A percentile compares a stretch with the other conserved stretches of the same genome.
Conservation (phyloP, 2,888 invertebrate species). For the Cerastoderma edule region DNA sequence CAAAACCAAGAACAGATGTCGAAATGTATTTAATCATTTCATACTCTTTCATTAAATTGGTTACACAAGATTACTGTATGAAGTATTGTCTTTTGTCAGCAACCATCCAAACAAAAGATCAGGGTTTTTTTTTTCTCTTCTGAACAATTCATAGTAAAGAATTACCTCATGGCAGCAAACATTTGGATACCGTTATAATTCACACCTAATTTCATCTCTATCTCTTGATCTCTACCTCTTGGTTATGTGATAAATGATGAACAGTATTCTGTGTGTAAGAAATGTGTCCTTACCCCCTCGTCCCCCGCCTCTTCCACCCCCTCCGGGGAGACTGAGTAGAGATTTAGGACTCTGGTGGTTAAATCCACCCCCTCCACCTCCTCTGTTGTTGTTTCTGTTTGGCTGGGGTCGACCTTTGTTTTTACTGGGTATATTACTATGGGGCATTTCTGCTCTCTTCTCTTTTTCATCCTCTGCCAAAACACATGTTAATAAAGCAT, state of each 20-base stretch:
- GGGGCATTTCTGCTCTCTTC: slow-evolving; percentile 2
- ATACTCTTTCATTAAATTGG: too few relatives aligned
- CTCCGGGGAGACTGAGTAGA: slow-evolving; percentile 21
- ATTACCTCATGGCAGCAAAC: neutral
- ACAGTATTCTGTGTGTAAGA: too few relatives aligned
- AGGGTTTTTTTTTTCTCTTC: too few relatives aligned
- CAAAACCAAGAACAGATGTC: too few relatives aligned
- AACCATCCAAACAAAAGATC: too few relatives aligned
- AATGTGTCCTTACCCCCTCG: neutral
- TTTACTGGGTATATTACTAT: neutral
- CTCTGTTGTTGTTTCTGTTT: neutral
- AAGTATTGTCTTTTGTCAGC: too few relatives aligned
- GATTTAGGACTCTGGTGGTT: slow-evolving; percentile 31
- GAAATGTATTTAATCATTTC: too few relatives aligned
- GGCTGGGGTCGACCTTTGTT: neutral
- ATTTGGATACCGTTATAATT: neutral
- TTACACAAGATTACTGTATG: too few relatives aligned
- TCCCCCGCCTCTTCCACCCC: slow-evolving; percentile 21
- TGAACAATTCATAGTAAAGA: neutral
- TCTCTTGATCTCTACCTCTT: too few relatives aligned
- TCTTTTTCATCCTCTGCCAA: slow-evolving; percentile 28
- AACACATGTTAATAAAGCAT: too few relatives aligned
- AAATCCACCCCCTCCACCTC: slow-evolving; percentile 12
- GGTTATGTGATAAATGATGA: too few relatives aligned
- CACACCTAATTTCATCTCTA: neutral